A percentile compares a stretch with the other conserved stretches of the same genome.
phyloP scores from a whole-genome alignment of 2,797 vertebrate genomes.

The Somateria mollissima region DNA sequence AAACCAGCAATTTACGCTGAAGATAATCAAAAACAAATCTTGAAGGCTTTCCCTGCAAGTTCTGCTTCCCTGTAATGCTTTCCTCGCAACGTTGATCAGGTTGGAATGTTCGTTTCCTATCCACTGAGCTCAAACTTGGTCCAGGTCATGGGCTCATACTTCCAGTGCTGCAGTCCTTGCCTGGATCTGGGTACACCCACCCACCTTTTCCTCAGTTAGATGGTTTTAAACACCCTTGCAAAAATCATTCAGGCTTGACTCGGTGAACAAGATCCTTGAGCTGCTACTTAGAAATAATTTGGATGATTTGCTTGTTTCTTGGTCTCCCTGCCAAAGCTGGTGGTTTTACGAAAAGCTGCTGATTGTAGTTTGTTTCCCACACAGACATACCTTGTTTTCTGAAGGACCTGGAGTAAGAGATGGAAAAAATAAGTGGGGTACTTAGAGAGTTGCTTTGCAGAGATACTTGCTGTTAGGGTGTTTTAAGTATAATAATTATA shows the following conservation, averaged over 20 bases:
- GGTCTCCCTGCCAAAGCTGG: background rate
- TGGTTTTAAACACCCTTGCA: background rate
- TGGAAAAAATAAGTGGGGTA: background rate
- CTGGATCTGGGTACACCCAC: background rate
- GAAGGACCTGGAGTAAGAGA: background rate
- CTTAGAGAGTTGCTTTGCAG: background rate
- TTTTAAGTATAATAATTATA: background rate
- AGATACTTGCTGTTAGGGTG: background rate
- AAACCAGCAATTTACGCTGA: background rate
- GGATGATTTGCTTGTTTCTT: background rate
- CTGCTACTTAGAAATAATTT: background rate
- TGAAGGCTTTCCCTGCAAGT: background rate
- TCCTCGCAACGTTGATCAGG: background rate
- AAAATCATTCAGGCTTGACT: background rate
- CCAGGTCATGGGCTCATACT: background rate
- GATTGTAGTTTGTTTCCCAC: background rate
- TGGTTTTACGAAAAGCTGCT: background rate
- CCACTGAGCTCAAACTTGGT: background rate
- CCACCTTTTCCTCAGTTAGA: background rate
- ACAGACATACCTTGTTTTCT: background rate
- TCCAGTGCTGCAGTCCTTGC: background rate
- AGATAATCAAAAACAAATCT: background rate
- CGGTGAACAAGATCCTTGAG: background rate
- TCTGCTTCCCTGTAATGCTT: background rate
- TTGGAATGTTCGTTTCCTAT: constrained; percentile 13